A percentile compares a stretch with the other conserved stretches of the same genome.
phyloP scores from a whole-genome alignment of 2,113 vertebrate species.

The Caretta caretta region DNA sequence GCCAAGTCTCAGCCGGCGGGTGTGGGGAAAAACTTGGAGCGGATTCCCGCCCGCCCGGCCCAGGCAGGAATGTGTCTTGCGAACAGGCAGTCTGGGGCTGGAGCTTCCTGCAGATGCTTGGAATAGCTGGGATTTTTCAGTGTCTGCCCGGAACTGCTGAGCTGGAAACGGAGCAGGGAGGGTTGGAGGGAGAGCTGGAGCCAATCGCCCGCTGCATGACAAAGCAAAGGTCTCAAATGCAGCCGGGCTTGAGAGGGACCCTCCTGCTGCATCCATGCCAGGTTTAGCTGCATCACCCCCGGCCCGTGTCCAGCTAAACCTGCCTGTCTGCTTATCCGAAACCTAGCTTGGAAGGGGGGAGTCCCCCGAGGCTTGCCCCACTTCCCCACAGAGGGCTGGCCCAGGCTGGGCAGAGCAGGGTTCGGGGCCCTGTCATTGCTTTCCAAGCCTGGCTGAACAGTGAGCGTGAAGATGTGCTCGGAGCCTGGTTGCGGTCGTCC shows the following conservation, averaged over 20 bases:
- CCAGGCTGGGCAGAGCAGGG: too few species aligned
- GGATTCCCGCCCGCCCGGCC: neutral
- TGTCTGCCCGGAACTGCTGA: neutral
- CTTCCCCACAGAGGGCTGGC: too few species aligned
- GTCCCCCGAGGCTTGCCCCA: too few species aligned
- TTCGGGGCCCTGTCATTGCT: neutral
- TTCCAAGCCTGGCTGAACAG: neutral
- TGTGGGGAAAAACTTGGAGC: neutral
- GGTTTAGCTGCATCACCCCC: accelerated
- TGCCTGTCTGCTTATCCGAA: too few species aligned
- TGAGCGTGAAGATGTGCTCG: too few species aligned
- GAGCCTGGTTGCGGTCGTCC: too few species aligned
- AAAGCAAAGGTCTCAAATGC: neutral
- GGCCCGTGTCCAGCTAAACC: neutral
- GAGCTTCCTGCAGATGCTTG: neutral
- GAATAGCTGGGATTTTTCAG: neutral
- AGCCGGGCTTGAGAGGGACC: neutral
- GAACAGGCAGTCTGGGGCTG: neutral
- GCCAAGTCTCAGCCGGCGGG: accelerated
- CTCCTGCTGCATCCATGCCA: neutral
- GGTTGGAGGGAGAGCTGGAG: accelerated
- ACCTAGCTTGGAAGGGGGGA: too few species aligned
- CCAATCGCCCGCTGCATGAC: neutral
- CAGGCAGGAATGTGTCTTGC: neutral
- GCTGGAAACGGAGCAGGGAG: neutral